Base-by-base conservation (phyloP, 2,797 vertebrate genomes). In the Euphonia xanthogaster region DNA sequence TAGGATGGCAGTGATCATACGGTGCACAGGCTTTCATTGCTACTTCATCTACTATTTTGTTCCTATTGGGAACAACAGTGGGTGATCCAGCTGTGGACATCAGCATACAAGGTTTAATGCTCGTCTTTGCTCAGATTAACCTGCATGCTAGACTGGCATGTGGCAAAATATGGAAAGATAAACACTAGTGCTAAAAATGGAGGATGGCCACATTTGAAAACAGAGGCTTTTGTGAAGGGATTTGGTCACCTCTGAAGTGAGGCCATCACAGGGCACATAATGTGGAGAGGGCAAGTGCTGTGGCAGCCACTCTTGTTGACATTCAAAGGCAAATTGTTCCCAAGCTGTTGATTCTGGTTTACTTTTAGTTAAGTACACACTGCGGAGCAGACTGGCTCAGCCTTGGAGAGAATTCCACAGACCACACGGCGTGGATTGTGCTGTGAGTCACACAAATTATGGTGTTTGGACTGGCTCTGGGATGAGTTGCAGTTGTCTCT, bases 361-460 rank as follows among this genome's bases (percentile, higher is more conserved):
- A 45, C 24, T 84, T 91, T 92, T 55, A 93, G 86, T 88, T 94
- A 92, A 94, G 54, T 88, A 95, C 58, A 88, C 28, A 5, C 33
- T 60, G 19, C 0, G 1, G 75, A 53, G 77, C 48, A 80, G 84
- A 48, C 80, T 27, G 27, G 23, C 80, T 62, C 62, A 55, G 68
- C 68, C 57, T 61, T 42, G 51, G 27, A 73, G 66, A 84, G 65
- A 55, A 12, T 5, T 12, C 89, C 17, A 6, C 61, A 88, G 95
- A 93, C 97, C 97, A 88, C 96, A 93, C 20, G 3, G 23, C 1
- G 1, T 61, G 53, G 48, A 11, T 2, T 44, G 14, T 86, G 86
- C 51, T 79, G 55, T 25, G 18, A 61, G 25, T 58, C 0, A 3
- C 90, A 75, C 51, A 93, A 97, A 96, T 98, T 86, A 86, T 0